Percentiles rank a stretch among this genome's conserved stretches.
Evolutionary conservation across 2,888 invertebrate genomes (phyloP).

Genomic region (Hartigia nigra): DNA sequence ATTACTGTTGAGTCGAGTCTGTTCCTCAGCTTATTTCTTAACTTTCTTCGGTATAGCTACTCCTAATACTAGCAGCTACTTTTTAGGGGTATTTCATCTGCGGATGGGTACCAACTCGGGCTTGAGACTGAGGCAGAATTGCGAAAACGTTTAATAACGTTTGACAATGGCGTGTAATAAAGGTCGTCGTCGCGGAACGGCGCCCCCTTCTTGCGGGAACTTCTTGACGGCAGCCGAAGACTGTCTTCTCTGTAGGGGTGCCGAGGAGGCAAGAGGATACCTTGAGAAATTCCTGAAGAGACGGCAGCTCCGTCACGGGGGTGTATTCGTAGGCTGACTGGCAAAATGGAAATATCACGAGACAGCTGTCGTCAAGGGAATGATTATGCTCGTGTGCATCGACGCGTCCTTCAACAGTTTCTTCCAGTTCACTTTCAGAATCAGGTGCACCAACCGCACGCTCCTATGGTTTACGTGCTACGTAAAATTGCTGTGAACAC

Average conservation of each 20-base stretch:
- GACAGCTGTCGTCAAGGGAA: not conserved
- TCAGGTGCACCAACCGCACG: not conserved
- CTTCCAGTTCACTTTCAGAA: not conserved
- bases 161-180: not conserved
- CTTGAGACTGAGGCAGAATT: not conserved
- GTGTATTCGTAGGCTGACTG: not conserved
- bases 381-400: not conserved
- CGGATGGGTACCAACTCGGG: not conserved
- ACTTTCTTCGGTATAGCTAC: not conserved
- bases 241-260: not conserved
- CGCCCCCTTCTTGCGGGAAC: not conserved
- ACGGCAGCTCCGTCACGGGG: not conserved
- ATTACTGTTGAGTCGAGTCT: not conserved
- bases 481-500: not conserved
- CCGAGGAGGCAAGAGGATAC: not conserved
- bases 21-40: not conserved
- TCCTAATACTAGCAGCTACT: not conserved
- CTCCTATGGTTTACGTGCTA: too few relatives aligned
- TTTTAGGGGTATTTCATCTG: not conserved
- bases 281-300: not conserved
- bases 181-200: not conserved
- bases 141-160: not conserved
- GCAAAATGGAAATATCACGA: not conserved
- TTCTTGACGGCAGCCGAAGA: not conserved
- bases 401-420: not conserved